phyloP scores from a whole-genome alignment of 2,797 vertebrate genomes.

The Pempheris klunzingeri region DNA sequence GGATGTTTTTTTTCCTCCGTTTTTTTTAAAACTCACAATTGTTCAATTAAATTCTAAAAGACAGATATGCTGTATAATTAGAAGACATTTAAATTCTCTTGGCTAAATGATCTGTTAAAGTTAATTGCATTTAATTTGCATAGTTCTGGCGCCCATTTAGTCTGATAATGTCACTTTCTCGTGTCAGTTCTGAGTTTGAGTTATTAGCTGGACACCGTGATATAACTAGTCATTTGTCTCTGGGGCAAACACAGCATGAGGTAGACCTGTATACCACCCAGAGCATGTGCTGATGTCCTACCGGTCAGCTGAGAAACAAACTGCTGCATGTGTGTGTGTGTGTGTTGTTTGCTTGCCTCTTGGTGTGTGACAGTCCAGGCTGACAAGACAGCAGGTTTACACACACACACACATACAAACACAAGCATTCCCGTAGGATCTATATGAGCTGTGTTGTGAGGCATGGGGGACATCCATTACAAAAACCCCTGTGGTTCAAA shows the following conservation, averaged over 20 bases:
- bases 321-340: constrained; percentile 24
- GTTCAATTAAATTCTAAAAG: constrained; percentile 13
- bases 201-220: constrained; percentile 4
- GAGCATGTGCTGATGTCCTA: constrained; percentile 46
- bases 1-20: constrained; percentile 18
- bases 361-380: constrained; percentile 55
- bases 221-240: constrained; percentile 56
- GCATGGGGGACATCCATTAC: constrained; percentile 76
- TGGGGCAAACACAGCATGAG: constrained; percentile 47
- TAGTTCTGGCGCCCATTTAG: not conserved
- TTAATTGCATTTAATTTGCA: constrained; percentile 29
- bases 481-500: constrained; percentile 67
- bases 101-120: constrained; percentile 4
- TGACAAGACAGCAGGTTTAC: constrained; percentile 73
- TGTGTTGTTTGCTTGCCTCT: constrained; percentile 53
- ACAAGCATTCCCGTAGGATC: constrained; percentile 61
- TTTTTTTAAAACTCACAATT: not conserved
- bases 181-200: constrained; percentile 9
- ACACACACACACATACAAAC: constrained; percentile 17
- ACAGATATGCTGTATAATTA: constrained; percentile 19
- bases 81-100: not conserved
- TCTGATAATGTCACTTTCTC: constrained; percentile 2
- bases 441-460: constrained; percentile 71
- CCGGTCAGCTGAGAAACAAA: constrained; percentile 58
- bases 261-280: constrained; percentile 31